phyloP scores from a whole-genome alignment of 2,888 invertebrate species.

The Agrotis exclamationis region DNA sequence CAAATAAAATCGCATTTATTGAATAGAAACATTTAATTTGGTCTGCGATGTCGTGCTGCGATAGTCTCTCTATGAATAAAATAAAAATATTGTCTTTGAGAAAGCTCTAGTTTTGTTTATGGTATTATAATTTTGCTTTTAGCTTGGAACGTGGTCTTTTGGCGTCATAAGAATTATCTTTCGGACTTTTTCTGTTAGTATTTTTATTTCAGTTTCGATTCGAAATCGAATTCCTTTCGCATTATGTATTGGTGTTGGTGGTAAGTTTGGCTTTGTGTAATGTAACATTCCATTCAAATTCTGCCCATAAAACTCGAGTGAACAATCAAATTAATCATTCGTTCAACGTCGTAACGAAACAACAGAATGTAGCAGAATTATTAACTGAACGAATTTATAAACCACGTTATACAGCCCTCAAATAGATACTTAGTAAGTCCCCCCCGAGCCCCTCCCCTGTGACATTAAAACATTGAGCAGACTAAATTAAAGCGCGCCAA shows the following conservation, averaged over 20 bases:
- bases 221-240: background rate
- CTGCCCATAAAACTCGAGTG: constrained; percentile 21
- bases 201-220: background rate
- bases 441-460: constrained; percentile 74
- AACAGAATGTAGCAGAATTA: constrained; percentile 79
- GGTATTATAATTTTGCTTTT: constrained; percentile 30
- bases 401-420: constrained; percentile 86
- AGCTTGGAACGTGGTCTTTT: constrained; percentile 19
- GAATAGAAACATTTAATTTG: constrained; percentile 82
- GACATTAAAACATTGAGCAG: constrained; percentile 90
- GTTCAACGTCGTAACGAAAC: constrained; percentile 45
- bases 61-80: constrained; percentile 81
- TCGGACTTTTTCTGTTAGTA: background rate
- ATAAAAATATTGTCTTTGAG: constrained; percentile 78
- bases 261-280: background rate
- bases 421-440: constrained; percentile 88
- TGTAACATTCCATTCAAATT: constrained; percentile 1
- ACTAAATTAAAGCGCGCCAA: constrained; percentile 91
- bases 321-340: constrained; percentile 55
- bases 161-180: background rate
- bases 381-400: constrained; percentile 88
- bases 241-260: background rate
- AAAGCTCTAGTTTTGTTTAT: constrained; percentile 53
- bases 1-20: constrained; percentile 82
- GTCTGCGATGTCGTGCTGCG: constrained; percentile 72